A percentile compares a stretch with the other conserved stretches of the same genome.
These are phyloP conservation scores for pig (Sus scrofa) DNA, from an alignment of 2,113 vertebrate genomes.

Conservation along the genomic window DNA sequence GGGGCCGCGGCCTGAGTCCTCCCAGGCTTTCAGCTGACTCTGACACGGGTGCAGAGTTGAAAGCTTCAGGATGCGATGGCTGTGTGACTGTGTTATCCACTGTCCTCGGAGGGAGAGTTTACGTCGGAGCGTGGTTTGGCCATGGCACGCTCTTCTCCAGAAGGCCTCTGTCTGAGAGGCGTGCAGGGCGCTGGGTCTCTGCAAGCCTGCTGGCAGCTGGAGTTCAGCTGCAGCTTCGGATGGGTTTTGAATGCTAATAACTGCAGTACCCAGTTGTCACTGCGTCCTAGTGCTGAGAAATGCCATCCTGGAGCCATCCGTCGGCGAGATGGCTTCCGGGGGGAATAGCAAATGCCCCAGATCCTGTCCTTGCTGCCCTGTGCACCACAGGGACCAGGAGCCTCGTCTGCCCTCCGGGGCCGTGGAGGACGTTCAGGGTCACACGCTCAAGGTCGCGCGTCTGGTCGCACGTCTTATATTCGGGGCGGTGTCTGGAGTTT, in stretches of 20 bases:
- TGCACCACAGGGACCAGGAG: neutral
- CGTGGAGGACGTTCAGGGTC: constrained; percentile 24
- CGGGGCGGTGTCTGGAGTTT: neutral
- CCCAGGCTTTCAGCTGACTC: neutral
- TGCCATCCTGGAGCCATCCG: neutral
- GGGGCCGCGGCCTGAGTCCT: neutral
- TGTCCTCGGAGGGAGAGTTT: neutral
- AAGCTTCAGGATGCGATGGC: neutral
- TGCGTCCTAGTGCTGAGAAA: neutral
- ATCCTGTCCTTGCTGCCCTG: neutral
- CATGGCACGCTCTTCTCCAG: neutral
- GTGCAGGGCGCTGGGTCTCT: neutral
- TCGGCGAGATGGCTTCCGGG: neutral
- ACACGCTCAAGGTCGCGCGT: neutral
- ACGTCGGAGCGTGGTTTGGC: neutral
- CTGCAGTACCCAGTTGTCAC: neutral
- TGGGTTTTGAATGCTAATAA: constrained; percentile 57
- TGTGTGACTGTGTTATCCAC: neutral
- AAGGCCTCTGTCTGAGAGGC: constrained; percentile 28
- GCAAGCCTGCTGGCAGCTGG: constrained; percentile 27
- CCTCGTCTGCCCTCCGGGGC: no score
- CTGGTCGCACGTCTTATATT: no score
- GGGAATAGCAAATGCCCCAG: neutral
- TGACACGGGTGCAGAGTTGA: neutral
- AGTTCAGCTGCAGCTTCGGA: constrained; percentile 54